phyloP scores from a whole-genome alignment of 2,797 vertebrate species.

The Acipenser ruthenus region DNA sequence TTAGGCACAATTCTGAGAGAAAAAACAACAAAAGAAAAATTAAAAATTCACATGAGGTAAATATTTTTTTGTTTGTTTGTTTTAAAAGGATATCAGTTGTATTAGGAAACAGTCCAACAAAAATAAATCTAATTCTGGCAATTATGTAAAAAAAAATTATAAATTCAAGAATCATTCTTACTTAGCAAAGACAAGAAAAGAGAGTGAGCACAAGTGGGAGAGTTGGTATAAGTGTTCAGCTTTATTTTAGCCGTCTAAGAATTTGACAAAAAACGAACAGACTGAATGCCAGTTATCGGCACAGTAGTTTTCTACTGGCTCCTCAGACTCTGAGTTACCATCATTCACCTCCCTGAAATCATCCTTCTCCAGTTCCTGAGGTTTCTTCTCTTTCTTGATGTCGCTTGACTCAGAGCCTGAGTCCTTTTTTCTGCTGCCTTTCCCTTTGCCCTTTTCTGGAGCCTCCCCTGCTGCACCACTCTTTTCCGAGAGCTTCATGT shows the following conservation, averaged over 20 bases:
- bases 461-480: constrained; percentile 13
- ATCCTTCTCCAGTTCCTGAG: constrained; percentile 20
- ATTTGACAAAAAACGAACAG: constrained; percentile 75
- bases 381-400: constrained; percentile 11
- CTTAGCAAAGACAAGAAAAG: background rate
- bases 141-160: too few species aligned
- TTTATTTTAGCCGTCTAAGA: constrained; percentile 69
- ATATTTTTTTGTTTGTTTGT: background rate
- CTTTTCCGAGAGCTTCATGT: constrained; percentile 58
- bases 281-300: constrained; percentile 75
- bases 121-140: background rate
- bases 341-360: constrained; percentile 34
- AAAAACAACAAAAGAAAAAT: background rate
- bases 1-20: background rate
- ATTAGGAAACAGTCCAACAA: background rate
- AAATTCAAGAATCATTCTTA: too few species aligned
- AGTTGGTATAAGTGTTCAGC: constrained; percentile 3
- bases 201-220: background rate
- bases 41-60: background rate
- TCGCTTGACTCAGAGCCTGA: constrained; percentile 19
- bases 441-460: constrained; percentile 27
- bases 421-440: constrained; percentile 24
- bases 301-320: constrained; percentile 63
- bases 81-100: background rate
- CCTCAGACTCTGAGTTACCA: constrained; percentile 30